Evolutionary conservation across 2,113 vertebrate genomes (phyloP).

Genomic region (Hippocampus abdominalis): DNA sequence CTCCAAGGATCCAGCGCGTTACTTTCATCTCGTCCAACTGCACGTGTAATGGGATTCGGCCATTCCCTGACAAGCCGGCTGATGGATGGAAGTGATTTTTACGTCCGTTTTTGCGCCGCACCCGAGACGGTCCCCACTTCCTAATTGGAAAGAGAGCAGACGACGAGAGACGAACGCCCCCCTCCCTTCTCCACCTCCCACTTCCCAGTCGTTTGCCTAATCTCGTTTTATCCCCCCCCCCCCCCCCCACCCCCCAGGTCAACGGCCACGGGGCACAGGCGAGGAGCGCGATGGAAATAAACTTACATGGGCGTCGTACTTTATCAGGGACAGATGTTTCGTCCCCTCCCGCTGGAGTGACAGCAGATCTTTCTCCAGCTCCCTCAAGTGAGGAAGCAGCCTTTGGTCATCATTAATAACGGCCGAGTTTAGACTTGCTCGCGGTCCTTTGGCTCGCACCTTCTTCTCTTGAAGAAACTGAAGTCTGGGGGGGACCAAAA

Average conservation of each 20-base stretch:
- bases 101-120: constrained; percentile 39
- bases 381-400: constrained; percentile 50
- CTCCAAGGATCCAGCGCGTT: background rate
- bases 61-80: constrained; percentile 45
- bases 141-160: constrained; percentile 60
- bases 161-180: constrained; percentile 34
- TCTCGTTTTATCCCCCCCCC: constrained; percentile 62
- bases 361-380: constrained; percentile 65
- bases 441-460: constrained; percentile 25
- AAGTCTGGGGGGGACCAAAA: background rate
- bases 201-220: constrained; percentile 67
- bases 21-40: constrained; percentile 11
- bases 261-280: constrained; percentile 47
- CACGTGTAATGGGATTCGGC: constrained; percentile 47
- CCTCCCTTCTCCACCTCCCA: constrained; percentile 27
- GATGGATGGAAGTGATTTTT: constrained; percentile 62
- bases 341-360: constrained; percentile 51
- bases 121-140: constrained; percentile 50
- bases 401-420: constrained; percentile 59
- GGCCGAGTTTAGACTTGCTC: constrained; percentile 38
- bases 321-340: constrained; percentile 72
- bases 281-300: constrained; percentile 54
- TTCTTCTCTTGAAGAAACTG: constrained; percentile 21
- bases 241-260: constrained; percentile 51
- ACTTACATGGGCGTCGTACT: constrained; percentile 58